Evolutionary conservation across 1,140 invertebrate genomes (phyloP).

Genomic region (Gryllus bimaculatus): DNA sequence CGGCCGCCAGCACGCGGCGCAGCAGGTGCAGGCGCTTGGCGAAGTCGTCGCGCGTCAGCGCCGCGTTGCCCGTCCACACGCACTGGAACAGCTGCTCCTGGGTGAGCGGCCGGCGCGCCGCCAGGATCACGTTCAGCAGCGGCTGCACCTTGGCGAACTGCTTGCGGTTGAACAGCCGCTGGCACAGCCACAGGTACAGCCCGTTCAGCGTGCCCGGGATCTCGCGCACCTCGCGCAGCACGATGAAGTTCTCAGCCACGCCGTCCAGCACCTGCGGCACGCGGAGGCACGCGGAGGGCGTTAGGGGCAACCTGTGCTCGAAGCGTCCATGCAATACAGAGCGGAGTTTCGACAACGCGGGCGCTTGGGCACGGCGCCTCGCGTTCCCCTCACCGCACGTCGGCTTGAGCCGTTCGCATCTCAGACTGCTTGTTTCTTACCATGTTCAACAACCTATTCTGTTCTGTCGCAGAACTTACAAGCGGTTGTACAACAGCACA

Average conservation of each 20-base stretch:
- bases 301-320: no score
- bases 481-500: no score
- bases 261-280: conserved; percentile 59
- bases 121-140: conserved; percentile 77
- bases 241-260: conserved; percentile 85
- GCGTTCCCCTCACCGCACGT: no score
- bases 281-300: no score
- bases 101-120: conserved; percentile 73
- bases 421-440: no score
- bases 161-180: conserved; percentile 80
- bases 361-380: no score
- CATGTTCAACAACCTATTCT: no score
- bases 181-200: conserved; percentile 89
- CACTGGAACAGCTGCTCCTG: conserved; percentile 71
- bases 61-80: conserved; percentile 66
- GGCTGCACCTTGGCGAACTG: conserved; percentile 79
- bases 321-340: no score
- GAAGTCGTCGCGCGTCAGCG: conserved; percentile 74
- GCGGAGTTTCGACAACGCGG: no score
- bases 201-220: conserved; percentile 93
- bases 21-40: conserved; percentile 69
- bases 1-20: conserved; percentile 54
- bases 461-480: no score
- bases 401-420: no score
- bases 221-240: conserved; percentile 70